Evolutionary conservation across 1,140 invertebrate species (phyloP).

Genomic region (Oreohelix idahoensis): DNA sequence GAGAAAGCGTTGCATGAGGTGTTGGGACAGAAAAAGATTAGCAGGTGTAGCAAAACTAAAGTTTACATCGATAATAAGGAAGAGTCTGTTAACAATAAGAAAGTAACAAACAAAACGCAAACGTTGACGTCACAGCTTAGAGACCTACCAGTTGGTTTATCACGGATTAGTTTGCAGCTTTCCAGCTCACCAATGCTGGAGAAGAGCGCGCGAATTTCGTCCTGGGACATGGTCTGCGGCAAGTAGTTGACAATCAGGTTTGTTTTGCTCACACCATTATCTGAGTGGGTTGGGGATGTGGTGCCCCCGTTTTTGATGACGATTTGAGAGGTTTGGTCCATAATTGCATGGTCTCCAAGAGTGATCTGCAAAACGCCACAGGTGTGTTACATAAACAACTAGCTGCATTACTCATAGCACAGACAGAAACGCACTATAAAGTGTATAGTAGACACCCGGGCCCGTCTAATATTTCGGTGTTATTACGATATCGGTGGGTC

Average conservation of each 20-base stretch:
- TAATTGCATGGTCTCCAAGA: slow-evolving; percentile 55
- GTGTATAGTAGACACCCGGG: too few species aligned
- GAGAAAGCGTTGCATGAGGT: too few species aligned
- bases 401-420: too few species aligned
- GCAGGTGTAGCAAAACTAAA: too few species aligned
- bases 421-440: too few species aligned
- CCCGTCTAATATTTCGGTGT: too few species aligned
- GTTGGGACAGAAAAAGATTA: too few species aligned
- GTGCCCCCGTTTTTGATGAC: slow-evolving; percentile 60
- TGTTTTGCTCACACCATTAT: slow-evolving; percentile 89
- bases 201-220: slow-evolving; percentile 97
- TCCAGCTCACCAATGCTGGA: slow-evolving; percentile 98
- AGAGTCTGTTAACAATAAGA: background rate
- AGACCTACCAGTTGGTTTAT: slow-evolving; percentile 93
- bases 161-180: slow-evolving; percentile 98
- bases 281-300: slow-evolving; percentile 61
- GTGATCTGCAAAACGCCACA: slow-evolving; percentile 48
- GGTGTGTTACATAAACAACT: background rate
- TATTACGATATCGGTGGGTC: too few species aligned
- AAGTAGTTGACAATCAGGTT: slow-evolving; percentile 99
- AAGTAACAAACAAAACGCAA: background rate
- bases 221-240: slow-evolving; percentile 99
- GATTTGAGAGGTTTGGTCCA: slow-evolving; percentile 49
- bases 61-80: too few species aligned
- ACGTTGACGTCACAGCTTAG: slow-evolving; percentile 20